Evolutionary conservation across 2,113 vertebrate species (phyloP), one percentile per base, ranked within the genome.

Genomic region (Tympanuchus pallidicinctus): DNA sequence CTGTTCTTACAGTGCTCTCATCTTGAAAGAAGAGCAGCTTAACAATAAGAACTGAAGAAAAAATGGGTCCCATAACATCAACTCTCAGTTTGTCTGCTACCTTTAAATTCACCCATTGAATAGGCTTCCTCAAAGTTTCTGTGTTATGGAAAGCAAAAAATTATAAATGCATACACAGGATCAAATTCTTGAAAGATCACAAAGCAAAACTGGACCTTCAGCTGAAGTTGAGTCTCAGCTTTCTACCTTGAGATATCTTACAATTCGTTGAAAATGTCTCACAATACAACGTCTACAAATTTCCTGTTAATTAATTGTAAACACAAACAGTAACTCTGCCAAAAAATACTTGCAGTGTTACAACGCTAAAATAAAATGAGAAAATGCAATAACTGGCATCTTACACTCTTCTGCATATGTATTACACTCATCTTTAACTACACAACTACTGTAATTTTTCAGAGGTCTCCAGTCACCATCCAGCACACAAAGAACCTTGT

Each of bases 391-490:
- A 40, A 56, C 20, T 36, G 69, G 16, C 28, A 63, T 80, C 86
- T 69, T 61, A 69, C 17, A 54, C 27, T 75, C 72, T 5, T 15
- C 11, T 83, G 61, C 32, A 8, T 78, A 48, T 36, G 15, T 45
- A 61, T 78, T 65, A 65, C 36, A 43, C 8, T 74, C 74, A 36
- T 38, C 76, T 88, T 88, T 86, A 95, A 81, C 83, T 81, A 83
- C 11, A 72, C 8, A 86, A 56, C 8, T 34, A 43, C 13, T 40
- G 34, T 30, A 70, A 57, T 81, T 82, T 88, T 52, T 71, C 66
- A 71, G 32, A 86, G 22, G 32, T 73, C 67, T 85, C 30, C 50
- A 28, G 67, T 73, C 42, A 70, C 65, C 32, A 74, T 67, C 60
- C 67, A 80, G 59, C 20, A 76, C 2, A 3, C 34, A 83, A 71